phyloP scores from a whole-genome alignment of 2,888 invertebrate species.

The Patella depressa region DNA sequence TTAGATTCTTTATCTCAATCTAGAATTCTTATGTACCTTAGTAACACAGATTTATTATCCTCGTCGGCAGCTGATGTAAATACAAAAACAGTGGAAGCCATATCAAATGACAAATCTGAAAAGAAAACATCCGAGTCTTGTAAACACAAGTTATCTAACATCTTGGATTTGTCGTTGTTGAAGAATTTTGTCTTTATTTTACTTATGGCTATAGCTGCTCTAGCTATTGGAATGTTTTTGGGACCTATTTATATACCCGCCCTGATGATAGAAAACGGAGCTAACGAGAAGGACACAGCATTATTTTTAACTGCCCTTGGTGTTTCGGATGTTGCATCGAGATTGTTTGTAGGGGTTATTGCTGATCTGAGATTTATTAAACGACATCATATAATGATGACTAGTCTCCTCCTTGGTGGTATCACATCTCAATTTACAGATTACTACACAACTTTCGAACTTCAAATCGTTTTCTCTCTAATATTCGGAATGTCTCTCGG shows the following conservation, averaged over 20 bases:
- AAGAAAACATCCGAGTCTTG: no score
- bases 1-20: no score
- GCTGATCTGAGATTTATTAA: conserved; percentile 28
- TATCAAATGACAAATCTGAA: no score
- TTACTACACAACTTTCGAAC: conserved; percentile 34
- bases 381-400: conserved; percentile 26
- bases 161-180: neutral
- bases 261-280: conserved; percentile 11
- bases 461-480: conserved; percentile 38
- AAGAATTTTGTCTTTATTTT: neutral
- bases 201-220: neutral
- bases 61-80: no score
- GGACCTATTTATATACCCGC: neutral
- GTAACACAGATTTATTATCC: no score
- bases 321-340: conserved; percentile 28
- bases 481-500: conserved; percentile 45
- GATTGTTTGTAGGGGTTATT: conserved; percentile 23
- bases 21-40: no score
- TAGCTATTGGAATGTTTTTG: neutral
- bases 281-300: conserved; percentile 19
- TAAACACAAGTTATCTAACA: no score
- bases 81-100: no score
- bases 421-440: conserved; percentile 13
- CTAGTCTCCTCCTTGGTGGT: conserved; percentile 22
- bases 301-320: conserved; percentile 28